Evolutionary conservation across 2,797 vertebrate genomes (phyloP).

Genomic region (Muraenolepis orangiensis): DNA sequence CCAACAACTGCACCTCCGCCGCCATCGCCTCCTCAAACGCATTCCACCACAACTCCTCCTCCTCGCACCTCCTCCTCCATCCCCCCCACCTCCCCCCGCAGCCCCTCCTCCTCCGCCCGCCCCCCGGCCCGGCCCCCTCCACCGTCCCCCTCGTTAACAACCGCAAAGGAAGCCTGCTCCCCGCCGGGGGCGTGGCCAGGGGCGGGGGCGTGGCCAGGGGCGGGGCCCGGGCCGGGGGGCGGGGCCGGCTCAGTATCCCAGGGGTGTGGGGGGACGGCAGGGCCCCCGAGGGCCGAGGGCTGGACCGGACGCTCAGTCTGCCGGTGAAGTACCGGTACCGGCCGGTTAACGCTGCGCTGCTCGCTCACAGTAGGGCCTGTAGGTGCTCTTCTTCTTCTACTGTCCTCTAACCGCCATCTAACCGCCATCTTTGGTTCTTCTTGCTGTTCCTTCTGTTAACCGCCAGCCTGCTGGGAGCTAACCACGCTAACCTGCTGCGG

Average conservation of each 20-base stretch:
- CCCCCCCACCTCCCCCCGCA: conserved; percentile 42
- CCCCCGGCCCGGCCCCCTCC: conserved; percentile 62
- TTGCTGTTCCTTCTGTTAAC: too few species aligned
- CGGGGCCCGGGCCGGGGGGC: conserved; percentile 41
- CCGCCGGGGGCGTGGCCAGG: conserved; percentile 41
- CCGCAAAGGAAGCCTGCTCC: conserved; percentile 85
- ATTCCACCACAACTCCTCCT: conserved; percentile 69
- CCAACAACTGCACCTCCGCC: conserved; percentile 69
- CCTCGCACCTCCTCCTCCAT: conserved; percentile 65
- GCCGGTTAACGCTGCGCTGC: conserved; percentile 72
- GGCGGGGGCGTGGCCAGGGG: conserved; percentile 53
- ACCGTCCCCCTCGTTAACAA: conserved; percentile 83
- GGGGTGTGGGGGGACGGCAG: conserved; percentile 67
- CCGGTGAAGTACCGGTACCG: conserved; percentile 82
- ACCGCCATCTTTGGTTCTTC: too few species aligned
- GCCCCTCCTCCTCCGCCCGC: conserved; percentile 54
- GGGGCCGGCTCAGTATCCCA: conserved; percentile 72
- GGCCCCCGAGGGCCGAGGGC: conserved; percentile 60
- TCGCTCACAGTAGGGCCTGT: conserved; percentile 76
- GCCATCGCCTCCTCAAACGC: conserved; percentile 57
- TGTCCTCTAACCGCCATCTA: too few species aligned
- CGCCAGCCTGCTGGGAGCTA: too few species aligned
- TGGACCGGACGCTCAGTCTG: conserved; percentile 84
- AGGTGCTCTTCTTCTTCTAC: conserved; percentile 74
- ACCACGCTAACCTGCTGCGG: too few species aligned